Evolutionary conservation across 2,113 vertebrate genomes (phyloP).

Genomic region (Marmota monax): DNA sequence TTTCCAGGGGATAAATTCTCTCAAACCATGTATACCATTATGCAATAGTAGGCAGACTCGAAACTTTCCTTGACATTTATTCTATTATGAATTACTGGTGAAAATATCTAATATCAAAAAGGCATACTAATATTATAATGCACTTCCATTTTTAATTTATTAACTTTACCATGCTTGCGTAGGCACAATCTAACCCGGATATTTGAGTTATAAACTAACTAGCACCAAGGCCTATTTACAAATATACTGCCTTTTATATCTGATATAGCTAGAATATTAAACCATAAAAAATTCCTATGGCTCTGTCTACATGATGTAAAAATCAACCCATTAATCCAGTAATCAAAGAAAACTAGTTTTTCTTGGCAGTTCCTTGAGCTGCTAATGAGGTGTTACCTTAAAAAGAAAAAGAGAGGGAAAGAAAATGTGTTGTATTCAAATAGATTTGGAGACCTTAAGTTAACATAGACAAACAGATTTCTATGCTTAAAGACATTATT

Average conservation of each 20-base stretch:
- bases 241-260: not conserved
- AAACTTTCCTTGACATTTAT: slow-evolving; percentile 59
- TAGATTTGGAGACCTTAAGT: slow-evolving; percentile 17
- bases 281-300: not conserved
- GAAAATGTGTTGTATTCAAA: not conserved
- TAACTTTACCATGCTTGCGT: not conserved
- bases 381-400: not conserved
- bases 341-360: slow-evolving; percentile 49
- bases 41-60: not conserved
- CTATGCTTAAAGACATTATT: slow-evolving; percentile 9
- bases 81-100: not conserved
- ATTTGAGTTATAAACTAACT: slow-evolving; percentile 21
- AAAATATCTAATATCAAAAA: slow-evolving; percentile 57
- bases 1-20: slow-evolving; percentile 5
- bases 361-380: slow-evolving; percentile 17
- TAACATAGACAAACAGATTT: not conserved
- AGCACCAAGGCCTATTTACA: slow-evolving; percentile 8
- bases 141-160: slow-evolving; percentile 67
- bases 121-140: slow-evolving; percentile 36
- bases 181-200: not conserved
- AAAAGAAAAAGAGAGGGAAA: not conserved
- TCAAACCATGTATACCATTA: not conserved
- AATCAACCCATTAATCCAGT: not conserved
- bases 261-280: not conserved
- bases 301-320: not conserved